Percentiles rank a stretch among this genome's conserved stretches.
These are phyloP conservation scores for Monopis laevigella DNA, from an alignment of 2,888 invertebrate species.

Conservation along the genomic window DNA sequence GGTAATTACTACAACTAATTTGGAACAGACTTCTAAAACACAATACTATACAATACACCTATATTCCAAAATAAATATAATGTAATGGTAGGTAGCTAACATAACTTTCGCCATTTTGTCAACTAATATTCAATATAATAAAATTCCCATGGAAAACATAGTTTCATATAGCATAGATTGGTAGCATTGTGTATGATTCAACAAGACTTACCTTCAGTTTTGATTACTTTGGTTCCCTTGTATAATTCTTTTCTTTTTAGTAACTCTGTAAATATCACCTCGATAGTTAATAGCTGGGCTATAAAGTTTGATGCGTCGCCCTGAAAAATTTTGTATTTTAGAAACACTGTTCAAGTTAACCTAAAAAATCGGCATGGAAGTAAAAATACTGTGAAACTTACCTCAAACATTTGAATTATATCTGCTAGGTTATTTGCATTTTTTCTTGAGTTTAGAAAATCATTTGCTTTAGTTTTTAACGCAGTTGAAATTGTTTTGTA, in stretches of 20 bases:
- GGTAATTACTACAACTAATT: too few species aligned
- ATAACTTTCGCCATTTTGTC: too few species aligned
- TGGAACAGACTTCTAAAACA: too few species aligned
- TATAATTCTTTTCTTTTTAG: constrained; percentile 73
- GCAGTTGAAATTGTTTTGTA: constrained; percentile 71
- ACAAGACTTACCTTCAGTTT: constrained; percentile 55
- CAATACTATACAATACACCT: too few species aligned
- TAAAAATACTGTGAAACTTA: constrained; percentile 25
- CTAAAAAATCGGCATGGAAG: constrained; percentile 17
- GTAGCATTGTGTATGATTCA: too few species aligned
- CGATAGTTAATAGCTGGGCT: constrained; percentile 73
- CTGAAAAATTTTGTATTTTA: constrained; percentile 23
- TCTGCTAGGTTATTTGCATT: constrained; percentile 73
- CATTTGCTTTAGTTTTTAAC: constrained; percentile 74
- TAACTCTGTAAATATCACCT: constrained; percentile 76
- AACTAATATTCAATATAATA: too few species aligned
- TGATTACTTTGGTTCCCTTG: constrained; percentile 67
- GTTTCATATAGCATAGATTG: too few species aligned
- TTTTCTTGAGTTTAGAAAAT: constrained; percentile 73
- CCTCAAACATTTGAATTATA: constrained; percentile 75
- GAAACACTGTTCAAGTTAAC: constrained; percentile 23
- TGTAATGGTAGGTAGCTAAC: too few species aligned
- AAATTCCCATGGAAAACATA: too few species aligned
- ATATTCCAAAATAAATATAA: too few species aligned
- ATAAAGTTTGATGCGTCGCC: constrained; percentile 54